These are phyloP conservation scores for Chiloscyllium punctatum DNA, from an alignment of 2,797 vertebrate species.

Conservation along the genomic window DNA sequence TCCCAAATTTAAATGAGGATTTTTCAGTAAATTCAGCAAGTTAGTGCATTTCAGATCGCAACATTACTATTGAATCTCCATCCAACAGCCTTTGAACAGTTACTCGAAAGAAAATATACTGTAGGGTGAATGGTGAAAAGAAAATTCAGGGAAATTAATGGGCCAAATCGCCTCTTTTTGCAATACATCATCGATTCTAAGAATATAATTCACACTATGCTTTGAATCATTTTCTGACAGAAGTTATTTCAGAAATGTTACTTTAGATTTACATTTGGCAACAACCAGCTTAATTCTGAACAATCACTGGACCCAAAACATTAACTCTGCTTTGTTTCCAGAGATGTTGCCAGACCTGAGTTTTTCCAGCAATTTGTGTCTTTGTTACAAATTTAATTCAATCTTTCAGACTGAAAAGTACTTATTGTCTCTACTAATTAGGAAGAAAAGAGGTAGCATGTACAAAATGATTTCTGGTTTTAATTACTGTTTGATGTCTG, in stretches of 20 bases:
- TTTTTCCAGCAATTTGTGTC: no score
- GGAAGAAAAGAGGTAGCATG: background rate
- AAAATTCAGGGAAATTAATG: background rate
- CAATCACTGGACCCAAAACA: no score
- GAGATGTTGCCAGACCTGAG: no score
- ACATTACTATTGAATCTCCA: background rate
- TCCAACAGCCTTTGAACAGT: background rate
- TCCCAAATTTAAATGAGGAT: background rate
- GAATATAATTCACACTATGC: background rate
- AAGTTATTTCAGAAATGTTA: background rate
- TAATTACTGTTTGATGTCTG: background rate
- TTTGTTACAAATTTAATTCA: background rate
- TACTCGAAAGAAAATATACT: background rate
- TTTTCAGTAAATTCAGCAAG: background rate
- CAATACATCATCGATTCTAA: no score
- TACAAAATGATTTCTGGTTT: background rate
- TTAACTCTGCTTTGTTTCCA: no score
- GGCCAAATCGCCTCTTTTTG: background rate
- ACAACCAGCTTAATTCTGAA: background rate
- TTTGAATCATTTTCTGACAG: background rate
- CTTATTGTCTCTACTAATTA: background rate
- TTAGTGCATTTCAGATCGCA: background rate
- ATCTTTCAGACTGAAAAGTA: background rate
- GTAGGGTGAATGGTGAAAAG: background rate
- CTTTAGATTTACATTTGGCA: background rate